phyloP scores from a whole-genome alignment of 2,113 vertebrate genomes.

The Cichladusa arquata region DNA sequence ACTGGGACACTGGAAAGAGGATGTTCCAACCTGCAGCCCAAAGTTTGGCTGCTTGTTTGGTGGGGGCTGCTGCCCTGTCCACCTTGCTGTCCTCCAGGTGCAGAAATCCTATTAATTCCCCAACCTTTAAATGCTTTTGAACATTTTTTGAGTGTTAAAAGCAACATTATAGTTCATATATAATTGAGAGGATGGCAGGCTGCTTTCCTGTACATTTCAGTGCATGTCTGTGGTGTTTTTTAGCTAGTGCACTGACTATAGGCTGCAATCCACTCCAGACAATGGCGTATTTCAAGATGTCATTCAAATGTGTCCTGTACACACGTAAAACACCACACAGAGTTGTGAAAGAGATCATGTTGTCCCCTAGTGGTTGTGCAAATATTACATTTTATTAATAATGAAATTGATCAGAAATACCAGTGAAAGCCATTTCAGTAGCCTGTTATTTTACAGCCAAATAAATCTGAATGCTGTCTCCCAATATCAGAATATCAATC shows the following conservation, averaged over 20 bases:
- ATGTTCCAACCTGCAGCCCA: rapidly evolving
- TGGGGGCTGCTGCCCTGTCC: background rate
- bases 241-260: background rate
- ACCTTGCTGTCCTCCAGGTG: background rate
- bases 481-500: background rate
- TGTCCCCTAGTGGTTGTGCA: background rate
- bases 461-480: background rate
- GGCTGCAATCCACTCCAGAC: background rate
- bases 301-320: background rate
- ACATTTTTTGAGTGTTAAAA: background rate
- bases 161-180: background rate
- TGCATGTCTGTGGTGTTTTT: background rate
- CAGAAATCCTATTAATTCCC: background rate
- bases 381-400: background rate
- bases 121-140: background rate
- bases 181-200: background rate
- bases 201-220: background rate
- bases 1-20: background rate
- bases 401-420: background rate
- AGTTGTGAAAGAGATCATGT: background rate
- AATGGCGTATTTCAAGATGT: background rate
- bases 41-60: background rate
- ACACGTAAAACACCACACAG: background rate
- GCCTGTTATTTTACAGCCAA: background rate
- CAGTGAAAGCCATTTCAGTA: background rate